phyloP scores from a whole-genome alignment of 2,797 vertebrate species.

The Balearica regulorum region DNA sequence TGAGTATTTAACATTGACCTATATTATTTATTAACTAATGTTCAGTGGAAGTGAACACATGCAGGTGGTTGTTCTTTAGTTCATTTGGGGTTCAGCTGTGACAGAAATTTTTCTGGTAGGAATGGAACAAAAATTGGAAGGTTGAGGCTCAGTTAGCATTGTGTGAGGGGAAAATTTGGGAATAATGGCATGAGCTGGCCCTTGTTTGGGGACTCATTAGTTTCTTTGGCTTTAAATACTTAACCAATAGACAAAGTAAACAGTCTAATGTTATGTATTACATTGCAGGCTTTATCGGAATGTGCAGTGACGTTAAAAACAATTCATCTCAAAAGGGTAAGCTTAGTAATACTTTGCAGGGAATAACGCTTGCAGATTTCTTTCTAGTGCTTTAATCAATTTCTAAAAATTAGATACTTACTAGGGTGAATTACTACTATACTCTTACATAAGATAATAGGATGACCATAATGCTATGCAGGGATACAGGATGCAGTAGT shows the following conservation, averaged over 20 bases:
- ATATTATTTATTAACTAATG: background rate
- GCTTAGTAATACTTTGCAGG: background rate
- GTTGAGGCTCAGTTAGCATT: background rate
- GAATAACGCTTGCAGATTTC: background rate
- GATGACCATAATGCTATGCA: background rate
- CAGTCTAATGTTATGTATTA: slow-evolving; percentile 6
- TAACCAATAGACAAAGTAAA: background rate
- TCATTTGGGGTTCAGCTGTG: background rate
- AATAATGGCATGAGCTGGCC: background rate
- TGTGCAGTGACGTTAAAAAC: slow-evolving; percentile 93
- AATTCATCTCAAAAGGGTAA: slow-evolving; percentile 96
- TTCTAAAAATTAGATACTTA: background rate
- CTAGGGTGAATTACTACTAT: background rate
- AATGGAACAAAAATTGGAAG: background rate
- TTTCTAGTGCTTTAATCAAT: background rate
- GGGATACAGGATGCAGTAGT: background rate
- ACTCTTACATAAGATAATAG: background rate
- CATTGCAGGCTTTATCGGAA: slow-evolving; percentile 89
- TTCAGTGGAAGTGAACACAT: background rate
- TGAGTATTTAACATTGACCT: background rate
- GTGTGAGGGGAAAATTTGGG: background rate
- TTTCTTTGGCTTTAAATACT: background rate
- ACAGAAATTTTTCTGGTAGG: background rate
- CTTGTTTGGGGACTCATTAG: background rate
- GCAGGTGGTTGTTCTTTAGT: background rate